These are phyloP conservation scores for Gymnoscopelus braueri DNA, from an alignment of 2,797 vertebrate genomes.

Conservation along the genomic window DNA sequence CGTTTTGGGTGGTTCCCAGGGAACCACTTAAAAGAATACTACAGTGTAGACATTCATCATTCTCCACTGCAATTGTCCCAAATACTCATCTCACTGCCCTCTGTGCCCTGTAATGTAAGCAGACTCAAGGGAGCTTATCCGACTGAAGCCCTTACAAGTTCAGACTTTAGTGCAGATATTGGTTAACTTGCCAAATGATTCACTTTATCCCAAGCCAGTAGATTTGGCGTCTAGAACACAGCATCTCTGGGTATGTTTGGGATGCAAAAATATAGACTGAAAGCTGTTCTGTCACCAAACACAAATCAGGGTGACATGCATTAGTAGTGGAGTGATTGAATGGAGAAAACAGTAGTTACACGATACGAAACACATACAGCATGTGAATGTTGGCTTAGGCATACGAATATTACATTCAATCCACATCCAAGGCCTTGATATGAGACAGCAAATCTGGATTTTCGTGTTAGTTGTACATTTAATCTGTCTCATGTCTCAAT, in stretches of 20 bases:
- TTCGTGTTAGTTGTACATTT: neutral
- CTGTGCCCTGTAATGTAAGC: neutral
- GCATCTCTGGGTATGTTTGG: too few relatives aligned
- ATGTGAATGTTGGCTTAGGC: conserved; percentile 19
- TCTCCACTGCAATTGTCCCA: conserved; percentile 6
- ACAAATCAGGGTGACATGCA: neutral
- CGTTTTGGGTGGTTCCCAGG: neutral
- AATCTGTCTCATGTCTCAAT: neutral
- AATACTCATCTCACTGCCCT: neutral
- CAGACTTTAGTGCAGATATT: neutral
- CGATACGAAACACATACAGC: neutral
- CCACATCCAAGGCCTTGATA: neutral
- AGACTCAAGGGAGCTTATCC: neutral
- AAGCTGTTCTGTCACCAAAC: too few relatives aligned
- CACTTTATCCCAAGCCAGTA: too few relatives aligned
- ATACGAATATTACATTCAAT: conserved; percentile 1
- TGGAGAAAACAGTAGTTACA: neutral
- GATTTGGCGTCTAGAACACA: too few relatives aligned
- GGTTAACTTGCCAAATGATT: too few relatives aligned
- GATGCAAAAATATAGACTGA: too few relatives aligned
- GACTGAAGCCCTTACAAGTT: neutral
- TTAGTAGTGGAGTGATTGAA: neutral
- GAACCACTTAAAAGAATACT: neutral
- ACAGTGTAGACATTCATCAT: conserved; percentile 1
- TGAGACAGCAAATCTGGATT: conserved; percentile 16